A percentile compares a stretch with the other conserved stretches of the same genome.
These are phyloP conservation scores for Quadroppia sp. DNA, from an alignment of 2,888 invertebrate genomes.

Conservation along the genomic window DNA sequence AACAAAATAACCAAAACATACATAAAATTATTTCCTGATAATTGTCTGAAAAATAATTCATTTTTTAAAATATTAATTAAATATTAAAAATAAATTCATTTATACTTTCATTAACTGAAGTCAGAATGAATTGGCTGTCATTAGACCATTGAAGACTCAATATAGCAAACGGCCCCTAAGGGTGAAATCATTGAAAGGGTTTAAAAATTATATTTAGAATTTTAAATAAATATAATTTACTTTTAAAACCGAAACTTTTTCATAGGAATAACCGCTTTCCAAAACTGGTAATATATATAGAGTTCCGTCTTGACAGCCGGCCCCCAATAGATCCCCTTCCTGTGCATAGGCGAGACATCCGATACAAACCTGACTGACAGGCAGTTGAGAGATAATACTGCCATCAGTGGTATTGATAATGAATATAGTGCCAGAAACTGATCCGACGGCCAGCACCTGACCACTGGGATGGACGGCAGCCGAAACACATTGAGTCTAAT, in stretches of 20 bases:
- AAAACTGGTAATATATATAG: constrained; percentile 40
- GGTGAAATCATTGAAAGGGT: neutral
- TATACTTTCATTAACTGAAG: constrained; percentile 43
- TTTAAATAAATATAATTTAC: too few relatives aligned
- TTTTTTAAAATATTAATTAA: neutral
- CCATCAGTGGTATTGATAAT: constrained; percentile 34
- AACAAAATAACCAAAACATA: neutral
- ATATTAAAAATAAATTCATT: neutral
- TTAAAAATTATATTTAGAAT: too few relatives aligned
- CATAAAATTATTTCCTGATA: constrained; percentile 43
- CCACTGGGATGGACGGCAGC: constrained; percentile 42
- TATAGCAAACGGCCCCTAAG: constrained; percentile 41
- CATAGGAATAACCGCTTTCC: constrained; percentile 40
- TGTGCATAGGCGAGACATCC: constrained; percentile 42
- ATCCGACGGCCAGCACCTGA: constrained; percentile 69
- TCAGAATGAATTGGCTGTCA: constrained; percentile 41
- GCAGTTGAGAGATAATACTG: constrained; percentile 30
- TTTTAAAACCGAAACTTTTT: constrained; percentile 43
- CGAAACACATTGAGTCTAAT: constrained; percentile 39
- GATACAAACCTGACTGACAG: constrained; percentile 32
- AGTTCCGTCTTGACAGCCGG: constrained; percentile 41
- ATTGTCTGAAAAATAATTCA: constrained; percentile 18
- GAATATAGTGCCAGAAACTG: constrained; percentile 79
- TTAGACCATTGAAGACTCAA: constrained; percentile 43
- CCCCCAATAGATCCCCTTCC: constrained; percentile 40